Evolutionary conservation across 2,888 invertebrate species (phyloP), one percentile per base, ranked within the genome.

Genomic region (Cephus rjabovi): DNA sequence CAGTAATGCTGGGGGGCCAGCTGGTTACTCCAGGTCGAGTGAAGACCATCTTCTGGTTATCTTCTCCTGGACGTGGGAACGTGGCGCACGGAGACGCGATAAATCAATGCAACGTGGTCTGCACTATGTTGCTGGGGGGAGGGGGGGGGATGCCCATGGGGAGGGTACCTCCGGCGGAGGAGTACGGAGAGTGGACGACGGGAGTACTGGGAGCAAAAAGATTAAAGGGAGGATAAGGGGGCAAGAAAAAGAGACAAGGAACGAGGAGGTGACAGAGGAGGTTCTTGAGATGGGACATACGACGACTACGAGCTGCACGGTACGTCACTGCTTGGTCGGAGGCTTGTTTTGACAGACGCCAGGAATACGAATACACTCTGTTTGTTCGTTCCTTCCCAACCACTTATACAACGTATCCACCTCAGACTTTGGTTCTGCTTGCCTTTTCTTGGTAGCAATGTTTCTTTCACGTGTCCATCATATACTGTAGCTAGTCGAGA

Each of bases 341-440:
- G 83, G 84, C 82, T 83, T 88, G 89, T 88, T 88, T 88, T 88
- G 88, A 88, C 88, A 88, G 88, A 87, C 86, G 85, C 83, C 85
- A 82, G 80, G 85, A 83, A 83, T 84, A 86, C 80, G 82, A 80
- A 82, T 80, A 81, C 81, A 82, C 83, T 86, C 82, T 85, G 83
- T 85, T 86, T 85, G 82, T 81, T 86, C 85, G 79, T 82, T 83
- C 82, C 82, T 83, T 80, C 76, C 82, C 81, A 82, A 82, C 85
- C 84, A 81, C 83, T 84, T 86, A 56, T 23, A 56, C 56, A 23
- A 23, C 56, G 23, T 75, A 75, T 73, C 56, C 75, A n/a, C 69
- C 74, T 78, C 74, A 75, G 74, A 74, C 35, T 73, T n/a, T 70
- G 69, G 34, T 76, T 77, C 69, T 74, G 68, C 75, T 75, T 56